Evolutionary conservation across 2,113 vertebrate genomes (phyloP), one percentile per base, ranked within the genome.

Genomic region (Drymodes brunneopygia): DNA sequence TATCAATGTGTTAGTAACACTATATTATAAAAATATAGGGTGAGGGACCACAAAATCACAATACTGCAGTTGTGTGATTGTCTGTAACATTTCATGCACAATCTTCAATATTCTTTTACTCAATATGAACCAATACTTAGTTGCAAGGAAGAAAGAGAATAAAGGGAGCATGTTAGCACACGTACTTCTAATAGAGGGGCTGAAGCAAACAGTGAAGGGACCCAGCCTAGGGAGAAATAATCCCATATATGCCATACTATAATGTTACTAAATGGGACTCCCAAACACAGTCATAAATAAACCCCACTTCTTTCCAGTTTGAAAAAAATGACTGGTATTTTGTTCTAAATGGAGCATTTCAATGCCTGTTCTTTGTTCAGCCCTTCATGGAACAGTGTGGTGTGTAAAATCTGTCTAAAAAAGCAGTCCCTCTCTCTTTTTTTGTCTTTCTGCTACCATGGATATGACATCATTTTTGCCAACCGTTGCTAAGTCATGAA

Each of bases 381-480:
- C 18, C 56, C 70, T 81, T 71, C 81, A 86, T 33, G 73, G 89
- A 90, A 87, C 10, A 91, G 50, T 20, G 71, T 58, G 35, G 53
- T 60, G 31, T 15, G 44, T 70, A 86, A 94, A 87, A 88, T 35
- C 53, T 29, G 15, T 31, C 73, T 94, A n/a, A 86, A 95, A 94
- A 95, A 66, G 60, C 83, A 50, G 38, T 65, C 21, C 48, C 53
- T 50, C 53, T 83, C 56, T 56, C 79, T 62, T 60, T 77, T 57
- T 94, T 92, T 81, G 77, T 95, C 75, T 82, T 70, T 72, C 91
- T 95, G 96, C 95, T 97, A 74, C 97, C 97, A 97, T 97, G 97
- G 97, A 96, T 95, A 97, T 97, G 88, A 93, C 91, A 93, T 94
- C 90, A 78, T 56, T 97, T 97, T 95, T 96, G 97, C 95, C 95